These are phyloP conservation scores for Eumacrocentrus americanus DNA, from an alignment of 2,888 invertebrate genomes.

Conservation along the genomic window DNA sequence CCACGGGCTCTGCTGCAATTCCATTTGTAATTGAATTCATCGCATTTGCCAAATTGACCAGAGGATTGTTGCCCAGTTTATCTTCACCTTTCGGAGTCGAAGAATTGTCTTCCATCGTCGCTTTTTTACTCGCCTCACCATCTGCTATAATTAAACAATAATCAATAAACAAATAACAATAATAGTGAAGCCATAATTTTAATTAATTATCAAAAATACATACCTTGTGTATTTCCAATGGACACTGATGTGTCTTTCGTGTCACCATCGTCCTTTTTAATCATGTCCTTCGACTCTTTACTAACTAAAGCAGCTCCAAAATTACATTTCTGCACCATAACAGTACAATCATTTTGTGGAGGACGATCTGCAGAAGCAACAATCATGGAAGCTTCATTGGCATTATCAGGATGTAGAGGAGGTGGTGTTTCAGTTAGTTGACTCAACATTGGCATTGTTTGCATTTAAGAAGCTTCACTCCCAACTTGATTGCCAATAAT, in stretches of 20 bases:
- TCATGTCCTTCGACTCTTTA: slow-evolving; percentile 40
- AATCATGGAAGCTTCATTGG: slow-evolving; percentile 38
- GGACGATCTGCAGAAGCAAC: slow-evolving; percentile 46
- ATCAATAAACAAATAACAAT: neutral
- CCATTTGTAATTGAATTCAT: slow-evolving; percentile 59
- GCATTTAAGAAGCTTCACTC: slow-evolving; percentile 49
- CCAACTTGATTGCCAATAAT: slow-evolving; percentile 56
- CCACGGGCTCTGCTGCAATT: slow-evolving; percentile 46
- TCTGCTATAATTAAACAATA: no score
- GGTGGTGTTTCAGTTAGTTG: slow-evolving; percentile 45
- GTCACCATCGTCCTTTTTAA: slow-evolving; percentile 46
- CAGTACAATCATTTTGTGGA: slow-evolving; percentile 46
- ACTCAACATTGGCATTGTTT: slow-evolving; percentile 50
- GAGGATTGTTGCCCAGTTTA: slow-evolving; percentile 57
- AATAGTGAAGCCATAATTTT: no score
- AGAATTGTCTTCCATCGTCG: slow-evolving; percentile 51
- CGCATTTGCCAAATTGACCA: slow-evolving; percentile 57
- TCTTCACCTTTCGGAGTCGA: slow-evolving; percentile 51
- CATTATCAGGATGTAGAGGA: slow-evolving; percentile 38
- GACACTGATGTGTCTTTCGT: slow-evolving; percentile 38
- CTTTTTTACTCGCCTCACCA: slow-evolving; percentile 43
- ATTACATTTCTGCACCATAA: slow-evolving; percentile 45
- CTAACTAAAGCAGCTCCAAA: slow-evolving; percentile 40
- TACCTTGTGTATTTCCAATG: slow-evolving; percentile 35
- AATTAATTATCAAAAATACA: no score